Evolutionary conservation across 1,140 invertebrate genomes (phyloP).

Genomic region (Bombus pascuorum): DNA sequence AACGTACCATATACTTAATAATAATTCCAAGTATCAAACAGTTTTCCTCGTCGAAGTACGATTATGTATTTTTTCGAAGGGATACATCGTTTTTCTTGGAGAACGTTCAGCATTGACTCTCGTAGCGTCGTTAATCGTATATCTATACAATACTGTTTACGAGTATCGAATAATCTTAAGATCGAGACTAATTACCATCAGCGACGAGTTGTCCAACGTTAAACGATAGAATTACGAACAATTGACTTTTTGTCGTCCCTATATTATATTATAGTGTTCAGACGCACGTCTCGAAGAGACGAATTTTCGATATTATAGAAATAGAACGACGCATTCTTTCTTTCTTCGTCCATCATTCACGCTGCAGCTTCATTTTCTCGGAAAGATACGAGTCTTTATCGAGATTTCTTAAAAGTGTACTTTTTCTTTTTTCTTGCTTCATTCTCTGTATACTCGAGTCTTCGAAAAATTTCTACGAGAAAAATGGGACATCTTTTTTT

Average conservation of each 20-base stretch:
- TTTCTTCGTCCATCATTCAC: constrained; percentile 14
- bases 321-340: constrained; percentile 20
- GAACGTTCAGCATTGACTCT: constrained; percentile 22
- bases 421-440: neutral
- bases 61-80: neutral
- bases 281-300: constrained; percentile 13
- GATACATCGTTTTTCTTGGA: neutral
- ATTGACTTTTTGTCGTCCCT: constrained; percentile 73
- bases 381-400: constrained; percentile 2
- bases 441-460: too few relatives aligned
- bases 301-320: constrained; percentile 12
- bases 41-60: neutral
- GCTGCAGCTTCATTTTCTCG: neutral
- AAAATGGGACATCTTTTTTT: neutral
- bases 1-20: neutral
- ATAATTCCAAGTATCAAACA: neutral
- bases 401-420: neutral
- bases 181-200: constrained; percentile 26
- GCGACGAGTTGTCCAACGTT: constrained; percentile 21
- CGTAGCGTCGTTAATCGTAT: constrained; percentile 10
- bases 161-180: constrained; percentile 51
- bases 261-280: constrained; percentile 4
- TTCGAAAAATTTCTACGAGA: neutral
- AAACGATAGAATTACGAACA: constrained; percentile 62
- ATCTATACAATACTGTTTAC: constrained; percentile 42